Conservation (phyloP, 1,140 invertebrate genomes). For the Papilio xuthus region DNA sequence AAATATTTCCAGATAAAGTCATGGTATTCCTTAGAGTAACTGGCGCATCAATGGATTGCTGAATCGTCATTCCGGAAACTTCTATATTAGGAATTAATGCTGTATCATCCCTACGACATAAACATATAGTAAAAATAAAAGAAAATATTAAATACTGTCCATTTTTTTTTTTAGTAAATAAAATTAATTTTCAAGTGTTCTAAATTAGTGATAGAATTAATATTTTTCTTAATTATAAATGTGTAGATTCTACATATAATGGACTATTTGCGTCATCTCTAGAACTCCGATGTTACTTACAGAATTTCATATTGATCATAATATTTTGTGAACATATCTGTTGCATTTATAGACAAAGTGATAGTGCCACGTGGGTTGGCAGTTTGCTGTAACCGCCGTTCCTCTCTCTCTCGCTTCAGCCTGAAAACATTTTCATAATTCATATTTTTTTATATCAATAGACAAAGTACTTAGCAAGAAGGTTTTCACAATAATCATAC, state of each 20-base stretch:
- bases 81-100: constrained; percentile 89
- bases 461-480: constrained; percentile 26
- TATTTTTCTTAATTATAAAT: too few species aligned
- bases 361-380: constrained; percentile 95
- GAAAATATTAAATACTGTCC: too few species aligned
- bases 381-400: constrained; percentile 90
- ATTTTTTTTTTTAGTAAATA: too few species aligned
- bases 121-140: constrained; percentile 7
- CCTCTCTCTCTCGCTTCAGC: constrained; percentile 87
- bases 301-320: constrained; percentile 85
- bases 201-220: too few species aligned
- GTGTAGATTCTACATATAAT: too few species aligned
- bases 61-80: constrained; percentile 94
- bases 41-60: constrained; percentile 96
- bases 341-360: constrained; percentile 94
- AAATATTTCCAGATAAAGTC: constrained; percentile 89
- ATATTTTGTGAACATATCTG: constrained; percentile 94
- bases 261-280: background rate
- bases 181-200: background rate
- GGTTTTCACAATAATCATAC: constrained; percentile 42
- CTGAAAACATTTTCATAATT: constrained; percentile 49
- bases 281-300: constrained; percentile 57
- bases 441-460: constrained; percentile 28
- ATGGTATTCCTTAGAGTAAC: constrained; percentile 92
- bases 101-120: constrained; percentile 72